Evolutionary conservation across 2,888 invertebrate species (phyloP), one percentile per base, ranked within the genome.

Genomic region (Pollenia amentaria): DNA sequence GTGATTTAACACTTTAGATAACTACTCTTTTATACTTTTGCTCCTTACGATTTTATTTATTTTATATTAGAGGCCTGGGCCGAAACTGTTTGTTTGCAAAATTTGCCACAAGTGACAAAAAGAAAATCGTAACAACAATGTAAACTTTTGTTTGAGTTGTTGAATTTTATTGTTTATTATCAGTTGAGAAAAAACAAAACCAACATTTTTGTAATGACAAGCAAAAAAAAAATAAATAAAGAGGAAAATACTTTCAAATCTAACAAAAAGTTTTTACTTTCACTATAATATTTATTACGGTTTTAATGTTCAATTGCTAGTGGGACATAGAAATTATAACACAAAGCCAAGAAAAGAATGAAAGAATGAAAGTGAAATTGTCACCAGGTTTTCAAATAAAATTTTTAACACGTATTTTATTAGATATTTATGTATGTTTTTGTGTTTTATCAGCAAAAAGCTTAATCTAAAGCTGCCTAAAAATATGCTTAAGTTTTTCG

Each of bases 1-100:
- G 91, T 92, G 92, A 91, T 92, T 92, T 92, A 91, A 92, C 92
- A 92, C 92, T 91, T 92, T 90, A 91, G 91, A 92, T 92, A 91
- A 90, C 90, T 82, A 60, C n/a, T 60, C 3, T 46, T 46, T 7
- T 89, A 89, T 89, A 89, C 12, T 18, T 42, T 14, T 89, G 89
- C 89, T 64, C 57, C 79, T 84, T 65, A 79, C 67, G 75, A 57
- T 69, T 65, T 84, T 51, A 42, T 77, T 64, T 73, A 10, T 62
- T 75, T 73, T 14, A 4, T 53, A 16, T 70, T 53, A 21, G 40
- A 46, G 64, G 29, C 75, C 55, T 55, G 29, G 21, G 48, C 67
- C 42, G 40, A 65, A 16, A 40, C 46, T n/a, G 1, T 3, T 14
- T 10, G 44, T 12, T 14, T 11, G 46, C 62, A 69, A 69, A 75